Evolutionary conservation across 2,888 invertebrate genomes (phyloP), one percentile per base, ranked within the genome.

Genomic region (Ypsolopha sequella): DNA sequence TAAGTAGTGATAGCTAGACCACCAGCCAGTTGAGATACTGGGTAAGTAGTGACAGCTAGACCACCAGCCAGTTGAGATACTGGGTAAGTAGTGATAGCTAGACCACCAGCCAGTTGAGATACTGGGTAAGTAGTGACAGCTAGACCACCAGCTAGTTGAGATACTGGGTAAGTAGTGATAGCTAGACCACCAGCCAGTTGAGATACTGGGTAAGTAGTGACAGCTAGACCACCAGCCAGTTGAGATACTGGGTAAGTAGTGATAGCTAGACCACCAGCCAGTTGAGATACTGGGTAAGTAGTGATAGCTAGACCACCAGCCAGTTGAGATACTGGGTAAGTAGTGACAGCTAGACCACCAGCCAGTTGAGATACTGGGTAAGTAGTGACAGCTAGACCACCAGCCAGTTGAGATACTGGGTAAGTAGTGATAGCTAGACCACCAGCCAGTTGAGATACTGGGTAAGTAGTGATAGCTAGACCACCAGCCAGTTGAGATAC

Each of bases 191-290:
- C 24, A 24, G 24, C 24, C 24, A 24, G 24, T 24, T 24, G 24
- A 78, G 51, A 68, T 84, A 57, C 51, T 81, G 54, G 84, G 85
- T 86, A 51, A 58, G 66, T 51, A 2, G 24, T 24, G 24, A 24
- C 24, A 24, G 24, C 24, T 24, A 24, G 24, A 24, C 2, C 24
- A 24, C 24, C 24, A 24, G 24, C 24, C 24, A 24, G 24, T 24
- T 24, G 24, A 78, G 51, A 68, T 84, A 57, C 51, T 81, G 54
- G 84, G 85, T 86, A 51, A 58, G 66, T 51, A 2, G 24, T 24
- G 24, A 24, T 4, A 24, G 24, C 24, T 24, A 24, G 24, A 24
- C 2, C 24, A 24, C 24, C 24, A 24, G 24, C 24, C 24, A 24
- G 24, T 24, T 24, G 24, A 78, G 51, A 68, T 84, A 57, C 51